Conservation (phyloP, 2,113 vertebrate species). For the Zootoca vivipara region DNA sequence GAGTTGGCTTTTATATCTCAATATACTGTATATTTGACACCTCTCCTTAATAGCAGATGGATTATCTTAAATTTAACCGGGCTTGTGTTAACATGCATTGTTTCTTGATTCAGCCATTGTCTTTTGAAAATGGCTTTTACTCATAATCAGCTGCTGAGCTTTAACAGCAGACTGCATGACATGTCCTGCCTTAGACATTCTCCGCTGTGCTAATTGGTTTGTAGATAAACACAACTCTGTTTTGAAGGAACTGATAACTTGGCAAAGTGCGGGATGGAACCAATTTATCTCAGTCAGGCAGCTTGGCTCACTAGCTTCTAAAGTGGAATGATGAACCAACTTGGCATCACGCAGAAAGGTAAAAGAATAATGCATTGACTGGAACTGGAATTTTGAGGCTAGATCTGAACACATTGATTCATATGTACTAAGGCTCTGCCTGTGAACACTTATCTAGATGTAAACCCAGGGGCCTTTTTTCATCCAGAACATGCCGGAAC, state of each 20-base stretch:
- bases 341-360: not conserved
- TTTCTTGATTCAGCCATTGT: constrained; percentile 18
- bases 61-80: not conserved
- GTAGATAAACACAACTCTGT: constrained; percentile 22
- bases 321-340: not conserved
- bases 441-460: not conserved
- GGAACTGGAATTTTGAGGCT: not conserved
- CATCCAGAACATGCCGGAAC: too few relatives aligned
- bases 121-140: not conserved
- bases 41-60: not conserved
- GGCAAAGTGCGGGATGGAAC: constrained; percentile 11
- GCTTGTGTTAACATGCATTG: not conserved
- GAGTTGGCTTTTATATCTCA: not conserved
- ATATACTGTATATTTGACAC: not conserved
- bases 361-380: not conserved
- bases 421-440: too few relatives aligned
- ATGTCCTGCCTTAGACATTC: not conserved
- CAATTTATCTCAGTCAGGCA: constrained; percentile 18
- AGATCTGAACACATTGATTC: not conserved
- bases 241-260: constrained; percentile 30
- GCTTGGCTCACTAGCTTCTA: not conserved
- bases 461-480: not conserved
- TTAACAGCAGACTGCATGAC: not conserved
- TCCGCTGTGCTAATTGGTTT: constrained; percentile 19
- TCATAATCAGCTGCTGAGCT: constrained; percentile 6